Percentiles rank a stretch among this genome's conserved stretches.
These are phyloP conservation scores for Ptychochromis oligacanthus DNA, from an alignment of 2,113 vertebrate species.

Conservation along the genomic window DNA sequence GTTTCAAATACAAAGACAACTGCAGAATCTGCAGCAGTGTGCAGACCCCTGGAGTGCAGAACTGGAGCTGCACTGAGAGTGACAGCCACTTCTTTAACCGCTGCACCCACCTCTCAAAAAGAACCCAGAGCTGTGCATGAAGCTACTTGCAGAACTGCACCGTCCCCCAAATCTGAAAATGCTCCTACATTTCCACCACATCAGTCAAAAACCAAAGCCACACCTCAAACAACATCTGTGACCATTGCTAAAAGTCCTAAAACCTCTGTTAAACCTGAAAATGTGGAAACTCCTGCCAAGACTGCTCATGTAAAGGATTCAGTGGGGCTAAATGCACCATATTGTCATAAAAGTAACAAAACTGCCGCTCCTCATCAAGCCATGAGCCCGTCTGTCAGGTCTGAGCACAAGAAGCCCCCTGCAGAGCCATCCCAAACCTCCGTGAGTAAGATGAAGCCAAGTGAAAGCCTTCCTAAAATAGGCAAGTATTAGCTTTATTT, in stretches of 20 bases:
- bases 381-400: background rate
- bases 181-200: background rate
- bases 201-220: background rate
- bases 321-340: background rate
- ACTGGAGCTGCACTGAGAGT: background rate
- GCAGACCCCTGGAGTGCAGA: background rate
- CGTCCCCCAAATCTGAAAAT: background rate
- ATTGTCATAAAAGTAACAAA: background rate
- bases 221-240: background rate
- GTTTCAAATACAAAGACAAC: background rate
- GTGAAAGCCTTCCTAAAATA: background rate
- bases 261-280: background rate
- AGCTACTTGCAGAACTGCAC: background rate
- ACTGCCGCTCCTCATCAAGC: background rate
- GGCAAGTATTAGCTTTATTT: slow-evolving; percentile 33
- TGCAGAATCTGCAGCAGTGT: background rate
- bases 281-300: background rate
- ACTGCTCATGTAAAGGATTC: background rate
- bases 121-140: background rate
- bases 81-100: background rate
- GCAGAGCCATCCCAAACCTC: background rate
- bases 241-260: background rate
- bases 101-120: background rate
- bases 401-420: background rate
- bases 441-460: background rate